Percentiles rank a stretch among this genome's conserved stretches.
These are phyloP conservation scores for Ophion obscuratus DNA, from an alignment of 2,888 invertebrate genomes.

Conservation along the genomic window DNA sequence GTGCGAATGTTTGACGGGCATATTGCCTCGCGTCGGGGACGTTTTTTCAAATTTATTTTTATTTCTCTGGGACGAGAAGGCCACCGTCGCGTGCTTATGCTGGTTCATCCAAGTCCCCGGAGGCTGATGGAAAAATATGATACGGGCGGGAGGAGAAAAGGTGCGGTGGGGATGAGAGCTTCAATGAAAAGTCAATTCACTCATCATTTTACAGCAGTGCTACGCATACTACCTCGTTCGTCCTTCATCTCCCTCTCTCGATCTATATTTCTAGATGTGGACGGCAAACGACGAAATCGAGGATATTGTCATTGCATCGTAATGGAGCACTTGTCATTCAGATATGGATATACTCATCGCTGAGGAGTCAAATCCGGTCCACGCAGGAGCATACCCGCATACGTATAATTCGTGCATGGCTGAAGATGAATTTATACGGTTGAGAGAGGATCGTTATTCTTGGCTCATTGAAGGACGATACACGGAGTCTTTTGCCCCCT, in stretches of 20 bases:
- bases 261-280: background rate
- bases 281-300: too few relatives aligned
- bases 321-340: too few relatives aligned
- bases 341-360: too few relatives aligned
- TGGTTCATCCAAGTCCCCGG: conserved; percentile 4
- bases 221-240: too few relatives aligned
- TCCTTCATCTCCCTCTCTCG: background rate
- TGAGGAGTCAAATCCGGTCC: too few relatives aligned
- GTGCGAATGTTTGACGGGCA: conserved; percentile 44
- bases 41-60: background rate
- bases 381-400: background rate
- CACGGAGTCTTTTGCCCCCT: background rate
- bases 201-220: conserved; percentile 36
- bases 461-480: conserved; percentile 16
- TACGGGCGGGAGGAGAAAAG: background rate
- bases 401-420: background rate
- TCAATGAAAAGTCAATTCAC: conserved; percentile 64
- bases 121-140: conserved; percentile 21
- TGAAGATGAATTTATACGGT: conserved; percentile 23
- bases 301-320: too few relatives aligned
- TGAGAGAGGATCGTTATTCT: conserved; percentile 25
- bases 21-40: conserved; percentile 37
- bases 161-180: conserved; percentile 15
- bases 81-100: background rate
- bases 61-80: background rate